These are phyloP conservation scores for Nycteola revayana DNA, from an alignment of 2,888 invertebrate genomes.

Conservation along the genomic window DNA sequence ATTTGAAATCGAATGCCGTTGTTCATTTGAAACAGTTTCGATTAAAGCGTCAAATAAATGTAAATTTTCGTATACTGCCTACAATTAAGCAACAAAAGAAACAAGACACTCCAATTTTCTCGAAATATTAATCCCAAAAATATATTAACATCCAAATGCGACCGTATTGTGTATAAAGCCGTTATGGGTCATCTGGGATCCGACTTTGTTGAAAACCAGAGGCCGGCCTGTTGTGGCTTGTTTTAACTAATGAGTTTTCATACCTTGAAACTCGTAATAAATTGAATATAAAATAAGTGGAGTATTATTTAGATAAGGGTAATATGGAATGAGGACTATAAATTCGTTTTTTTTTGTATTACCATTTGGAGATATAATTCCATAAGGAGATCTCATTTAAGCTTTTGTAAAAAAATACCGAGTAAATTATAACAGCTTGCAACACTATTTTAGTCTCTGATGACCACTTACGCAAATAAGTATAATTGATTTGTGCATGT, in stretches of 20 bases:
- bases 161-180: constrained; percentile 21
- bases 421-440: no score
- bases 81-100: no score
- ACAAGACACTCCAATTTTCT: background rate
- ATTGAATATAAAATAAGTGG: constrained; percentile 17
- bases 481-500: no score
- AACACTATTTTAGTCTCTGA: no score
- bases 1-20: no score
- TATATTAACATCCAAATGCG: constrained; percentile 17
- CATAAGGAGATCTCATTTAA: no score
- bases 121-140: constrained; percentile 6
- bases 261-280: constrained; percentile 18
- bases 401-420: no score
- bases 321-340: background rate
- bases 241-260: constrained; percentile 31
- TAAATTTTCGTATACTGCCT: no score
- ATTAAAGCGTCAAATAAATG: no score
- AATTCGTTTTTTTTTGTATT: constrained; percentile 1
- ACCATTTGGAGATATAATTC: no score
- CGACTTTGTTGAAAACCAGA: constrained; percentile 17
- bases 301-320: constrained; percentile 13
- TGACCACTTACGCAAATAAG: no score
- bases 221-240: constrained; percentile 19
- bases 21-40: no score
- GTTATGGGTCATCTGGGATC: constrained; percentile 19